Base-by-base conservation (phyloP, 2,888 invertebrate genomes). In the Lithodes maja region DNA sequence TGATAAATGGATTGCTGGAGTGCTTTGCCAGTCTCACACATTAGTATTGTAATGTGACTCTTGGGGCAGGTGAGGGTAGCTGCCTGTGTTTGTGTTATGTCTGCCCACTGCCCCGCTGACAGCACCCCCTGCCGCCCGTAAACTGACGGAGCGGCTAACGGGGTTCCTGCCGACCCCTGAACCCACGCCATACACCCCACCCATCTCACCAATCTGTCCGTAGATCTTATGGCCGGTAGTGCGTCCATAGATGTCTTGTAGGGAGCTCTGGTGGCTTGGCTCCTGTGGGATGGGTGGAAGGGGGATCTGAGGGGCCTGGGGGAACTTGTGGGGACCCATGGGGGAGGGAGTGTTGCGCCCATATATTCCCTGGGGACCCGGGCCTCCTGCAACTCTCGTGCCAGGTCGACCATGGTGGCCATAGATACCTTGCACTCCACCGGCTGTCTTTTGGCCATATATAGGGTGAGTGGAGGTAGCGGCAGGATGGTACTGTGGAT, bases 201-300 rank as follows among this genome's bases (percentile, higher is more conserved):
- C 75, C 49, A 79, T n/a, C 17, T 88, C 90, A 2, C 78, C 86
- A 5, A 85, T 61, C 12, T 82, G 69, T 7, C 85, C 88, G 52
- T 85, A 89, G 3, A 85, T 79, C 71, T 89, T 86, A n/a, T 77
- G 90, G 33, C 86, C 86, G 0, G 74, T 86, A 7, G 86, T 89
- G 49, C 86, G 85, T 5, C 88, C 88, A 61, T 90, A 86, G 9
- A 88, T 80, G 15, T 86, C 88, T n/a, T 86, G 85, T 3, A 85
- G 74, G 5, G 86, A 86, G 68, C 82, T 83, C 71, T 83, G 85
- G 55, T 82, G 90, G 12, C 50, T 52, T n/a, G 82, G 71, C 15
- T 88, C 87, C 55, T 91, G 91, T 2, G 91, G 91, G 12, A 91
- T 91, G 33, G 91, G 91, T 1, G 91, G 91, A 1, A 91, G 81